These are phyloP conservation scores for Temnothorax unifasciatus DNA, from an alignment of 2,888 invertebrate species.

Conservation along the genomic window DNA sequence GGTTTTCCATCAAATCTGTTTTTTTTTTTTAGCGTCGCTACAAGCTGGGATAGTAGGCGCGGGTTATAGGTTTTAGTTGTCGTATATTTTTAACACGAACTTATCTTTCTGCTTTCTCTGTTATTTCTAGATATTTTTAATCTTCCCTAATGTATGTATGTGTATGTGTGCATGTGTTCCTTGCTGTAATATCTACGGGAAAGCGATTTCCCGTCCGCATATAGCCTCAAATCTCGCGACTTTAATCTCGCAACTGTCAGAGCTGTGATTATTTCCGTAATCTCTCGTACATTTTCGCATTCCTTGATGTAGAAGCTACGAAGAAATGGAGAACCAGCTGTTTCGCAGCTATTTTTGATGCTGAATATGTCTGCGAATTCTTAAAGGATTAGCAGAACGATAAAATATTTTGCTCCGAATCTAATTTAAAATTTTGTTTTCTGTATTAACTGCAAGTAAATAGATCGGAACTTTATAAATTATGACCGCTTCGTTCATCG, in stretches of 20 bases:
- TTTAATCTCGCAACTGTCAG: conserved; percentile 44
- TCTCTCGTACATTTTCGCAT: neutral
- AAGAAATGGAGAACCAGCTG: neutral
- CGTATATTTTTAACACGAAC: conserved; percentile 36
- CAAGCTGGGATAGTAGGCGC: conserved; percentile 28
- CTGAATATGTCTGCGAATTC: neutral
- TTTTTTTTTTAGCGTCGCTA: conserved; percentile 58
- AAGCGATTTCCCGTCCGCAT: conserved; percentile 3
- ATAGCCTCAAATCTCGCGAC: conserved; percentile 23
- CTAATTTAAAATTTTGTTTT: neutral
- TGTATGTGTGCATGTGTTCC: conserved; percentile 12
- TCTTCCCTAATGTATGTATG: conserved; percentile 63
- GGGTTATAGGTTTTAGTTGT: conserved; percentile 5
- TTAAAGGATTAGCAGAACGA: neutral
- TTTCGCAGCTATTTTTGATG: neutral
- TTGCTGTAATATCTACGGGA: conserved; percentile 7
- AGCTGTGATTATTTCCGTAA: conserved; percentile 25
- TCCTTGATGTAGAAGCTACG: neutral
- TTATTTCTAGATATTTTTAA: conserved; percentile 68
- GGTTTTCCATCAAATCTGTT: conserved; percentile 74
- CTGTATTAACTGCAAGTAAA: neutral
- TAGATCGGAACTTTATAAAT: neutral
- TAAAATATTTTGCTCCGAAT: neutral
- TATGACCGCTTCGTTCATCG: neutral
- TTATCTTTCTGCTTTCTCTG: conserved; percentile 20